Evolutionary conservation across 2,888 invertebrate genomes (phyloP), one percentile per base, ranked within the genome.

Genomic region (Tetramorium bicarinatum): DNA sequence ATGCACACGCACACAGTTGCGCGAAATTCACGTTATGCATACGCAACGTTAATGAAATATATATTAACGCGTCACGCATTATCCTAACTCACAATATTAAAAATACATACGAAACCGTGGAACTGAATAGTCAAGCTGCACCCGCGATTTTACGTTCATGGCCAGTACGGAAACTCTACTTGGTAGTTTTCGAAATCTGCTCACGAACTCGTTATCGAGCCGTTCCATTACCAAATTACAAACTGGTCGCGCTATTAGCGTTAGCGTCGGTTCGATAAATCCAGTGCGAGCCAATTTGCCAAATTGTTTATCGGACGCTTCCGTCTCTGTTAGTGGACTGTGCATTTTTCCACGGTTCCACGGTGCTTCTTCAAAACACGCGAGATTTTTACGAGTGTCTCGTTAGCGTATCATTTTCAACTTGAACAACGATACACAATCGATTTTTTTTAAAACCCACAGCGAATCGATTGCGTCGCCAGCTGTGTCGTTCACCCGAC

Each of bases 161-260:
- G 8, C 41, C 54, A 25, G 49, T 38, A 47, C 7, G 4, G 9
- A 2, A 47, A 38, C 29, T 41, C 34, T 54, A 52, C 69, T 62
- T 38, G 84, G 18, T n/a, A 85, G 84, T 84, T 86, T 88, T 64
- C 56, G 61, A 64, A 89, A 89, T 87, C 89, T 71, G 82, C 79
- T 88, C 89, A 87, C 89, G 87, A 85, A 88, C 89, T 74, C 87
- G 84, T 79, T 87, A 82, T 79, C 87, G 82, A 62, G 69, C 81
- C 66, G 76, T 86, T 86, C 80, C 87, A 89, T 87, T 91, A 88
- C 84, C 81, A 87, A 85, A 91, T 92, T 87, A 87, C 86, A 59
- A 69, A 87, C 56, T 59, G 66, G 44, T 67, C 66, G 44, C 56
- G 69, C 52, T 61, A 82, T 67, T 79, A 75, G 54, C 64, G 69